Percentiles rank a stretch among this genome's conserved stretches.
These are phyloP conservation scores for Timandra comae DNA, from an alignment of 2,888 invertebrate genomes.

Conservation along the genomic window DNA sequence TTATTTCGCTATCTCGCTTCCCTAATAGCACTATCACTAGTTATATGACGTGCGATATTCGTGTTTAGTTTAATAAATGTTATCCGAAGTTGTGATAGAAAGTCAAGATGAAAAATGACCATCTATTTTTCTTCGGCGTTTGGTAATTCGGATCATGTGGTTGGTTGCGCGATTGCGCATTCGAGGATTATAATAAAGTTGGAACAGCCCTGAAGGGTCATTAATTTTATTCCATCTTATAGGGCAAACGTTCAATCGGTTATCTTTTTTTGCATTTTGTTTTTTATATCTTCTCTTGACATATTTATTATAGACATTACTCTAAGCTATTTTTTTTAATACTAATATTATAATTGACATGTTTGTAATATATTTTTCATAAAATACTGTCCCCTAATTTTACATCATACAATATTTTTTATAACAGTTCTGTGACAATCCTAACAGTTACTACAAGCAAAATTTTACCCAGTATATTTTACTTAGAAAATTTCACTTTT, in stretches of 20 bases:
- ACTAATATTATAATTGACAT: too few relatives aligned
- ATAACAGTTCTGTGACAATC: too few relatives aligned
- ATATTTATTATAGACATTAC: slow-evolving; percentile 15
- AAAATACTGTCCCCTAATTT: too few relatives aligned
- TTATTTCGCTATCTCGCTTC: slow-evolving; percentile 35
- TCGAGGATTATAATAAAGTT: slow-evolving; percentile 54
- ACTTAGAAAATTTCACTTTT: too few relatives aligned
- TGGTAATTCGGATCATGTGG: slow-evolving; percentile 59
- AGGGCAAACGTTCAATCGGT: slow-evolving; percentile 32
- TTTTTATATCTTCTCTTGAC: slow-evolving; percentile 9
- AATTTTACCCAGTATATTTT: too few relatives aligned
- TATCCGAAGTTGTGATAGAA: slow-evolving; percentile 2
- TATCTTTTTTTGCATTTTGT: slow-evolving; percentile 18
- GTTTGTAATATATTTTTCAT: too few relatives aligned
- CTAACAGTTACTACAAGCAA: too few relatives aligned
- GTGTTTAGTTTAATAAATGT: slow-evolving; percentile 5
- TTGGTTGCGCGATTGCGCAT: slow-evolving; percentile 53
- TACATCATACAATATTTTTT: too few relatives aligned
- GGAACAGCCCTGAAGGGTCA: slow-evolving; percentile 43
- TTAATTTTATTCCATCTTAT: slow-evolving; percentile 48
- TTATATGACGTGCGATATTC: slow-evolving; percentile 24
- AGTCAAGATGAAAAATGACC: slow-evolving; percentile 44
- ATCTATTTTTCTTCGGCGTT: slow-evolving; percentile 58
- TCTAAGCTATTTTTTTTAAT: too few relatives aligned
- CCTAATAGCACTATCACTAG: slow-evolving; percentile 22